Evolutionary conservation across 2,113 vertebrate genomes (phyloP).

Genomic region (Bubalus kerabau): DNA sequence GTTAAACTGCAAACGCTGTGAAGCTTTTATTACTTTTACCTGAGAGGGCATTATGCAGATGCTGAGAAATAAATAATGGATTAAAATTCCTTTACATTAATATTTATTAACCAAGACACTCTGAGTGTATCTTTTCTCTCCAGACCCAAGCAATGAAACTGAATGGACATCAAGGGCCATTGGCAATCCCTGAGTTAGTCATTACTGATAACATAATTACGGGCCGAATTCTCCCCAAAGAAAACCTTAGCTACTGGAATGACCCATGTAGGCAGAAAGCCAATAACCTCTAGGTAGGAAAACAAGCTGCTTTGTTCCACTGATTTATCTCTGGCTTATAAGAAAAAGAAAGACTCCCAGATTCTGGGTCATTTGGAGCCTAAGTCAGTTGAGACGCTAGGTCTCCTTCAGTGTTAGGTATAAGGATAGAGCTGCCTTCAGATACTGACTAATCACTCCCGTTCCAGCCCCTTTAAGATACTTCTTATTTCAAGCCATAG

Average conservation of each 20-base stretch:
- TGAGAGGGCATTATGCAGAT: conserved; percentile 34
- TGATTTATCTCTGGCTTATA: neutral
- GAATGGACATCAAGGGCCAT: neutral
- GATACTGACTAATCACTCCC: too few relatives aligned
- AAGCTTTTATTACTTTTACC: conserved; percentile 24
- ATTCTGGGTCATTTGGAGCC: neutral
- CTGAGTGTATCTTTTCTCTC: neutral
- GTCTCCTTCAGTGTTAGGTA: neutral
- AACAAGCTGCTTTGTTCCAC: neutral
- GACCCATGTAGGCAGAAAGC: neutral
- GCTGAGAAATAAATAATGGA: conserved; percentile 40
- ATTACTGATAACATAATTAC: neutral
- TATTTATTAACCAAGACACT: conserved; percentile 35
- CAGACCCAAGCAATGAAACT: neutral
- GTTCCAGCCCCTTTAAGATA: neutral
- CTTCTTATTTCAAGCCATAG: neutral
- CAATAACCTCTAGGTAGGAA: conserved; percentile 17
- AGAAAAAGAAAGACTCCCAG: neutral
- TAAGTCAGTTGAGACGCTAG: too few relatives aligned
- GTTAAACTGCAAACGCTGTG: neutral
- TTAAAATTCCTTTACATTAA: conserved; percentile 31
- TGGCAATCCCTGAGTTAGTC: neutral
- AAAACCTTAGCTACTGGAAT: neutral
- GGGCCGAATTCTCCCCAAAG: neutral
- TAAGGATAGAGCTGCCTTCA: neutral